phyloP scores from a whole-genome alignment of 2,113 vertebrate species.

The Brachirus orientalis region DNA sequence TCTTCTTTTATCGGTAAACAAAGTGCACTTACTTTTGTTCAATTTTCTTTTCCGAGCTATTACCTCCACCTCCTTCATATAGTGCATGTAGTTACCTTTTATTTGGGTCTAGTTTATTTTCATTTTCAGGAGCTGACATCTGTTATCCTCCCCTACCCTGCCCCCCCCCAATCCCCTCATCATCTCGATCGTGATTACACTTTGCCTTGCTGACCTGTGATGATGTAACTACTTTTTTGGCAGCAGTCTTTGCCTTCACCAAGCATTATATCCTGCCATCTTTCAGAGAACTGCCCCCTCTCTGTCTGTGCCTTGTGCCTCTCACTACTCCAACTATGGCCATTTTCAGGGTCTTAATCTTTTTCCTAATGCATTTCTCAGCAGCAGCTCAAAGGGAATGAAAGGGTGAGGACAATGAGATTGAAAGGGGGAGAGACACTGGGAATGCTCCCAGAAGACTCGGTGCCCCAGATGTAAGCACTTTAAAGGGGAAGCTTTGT shows the following conservation, averaged over 20 bases:
- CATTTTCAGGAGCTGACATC: slow-evolving; percentile 70
- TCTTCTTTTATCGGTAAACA: neutral
- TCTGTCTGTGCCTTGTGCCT: slow-evolving; percentile 38
- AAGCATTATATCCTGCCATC: slow-evolving; percentile 45
- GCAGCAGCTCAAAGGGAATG: slow-evolving; percentile 18
- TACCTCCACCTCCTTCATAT: neutral
- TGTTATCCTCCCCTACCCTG: slow-evolving; percentile 40
- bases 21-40: neutral
- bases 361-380: slow-evolving; percentile 49
- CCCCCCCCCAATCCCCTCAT: slow-evolving; percentile 46
- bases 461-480: slow-evolving; percentile 31
- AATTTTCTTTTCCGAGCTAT: slow-evolving; percentile 4
- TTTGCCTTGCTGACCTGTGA: slow-evolving; percentile 66
- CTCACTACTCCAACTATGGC: slow-evolving; percentile 27
- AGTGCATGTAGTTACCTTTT: slow-evolving; percentile 6
- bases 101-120: slow-evolving; percentile 40
- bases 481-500: slow-evolving; percentile 4
- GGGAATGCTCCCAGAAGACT: slow-evolving; percentile 45
- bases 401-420: slow-evolving; percentile 23
- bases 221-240: slow-evolving; percentile 77
- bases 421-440: slow-evolving; percentile 38
- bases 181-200: slow-evolving; percentile 72
- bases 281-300: slow-evolving; percentile 54
- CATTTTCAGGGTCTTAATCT: slow-evolving; percentile 63
- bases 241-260: slow-evolving; percentile 55